These are phyloP conservation scores for Nephrotoma flavescens DNA, from an alignment of 2,888 invertebrate species.

Conservation along the genomic window DNA sequence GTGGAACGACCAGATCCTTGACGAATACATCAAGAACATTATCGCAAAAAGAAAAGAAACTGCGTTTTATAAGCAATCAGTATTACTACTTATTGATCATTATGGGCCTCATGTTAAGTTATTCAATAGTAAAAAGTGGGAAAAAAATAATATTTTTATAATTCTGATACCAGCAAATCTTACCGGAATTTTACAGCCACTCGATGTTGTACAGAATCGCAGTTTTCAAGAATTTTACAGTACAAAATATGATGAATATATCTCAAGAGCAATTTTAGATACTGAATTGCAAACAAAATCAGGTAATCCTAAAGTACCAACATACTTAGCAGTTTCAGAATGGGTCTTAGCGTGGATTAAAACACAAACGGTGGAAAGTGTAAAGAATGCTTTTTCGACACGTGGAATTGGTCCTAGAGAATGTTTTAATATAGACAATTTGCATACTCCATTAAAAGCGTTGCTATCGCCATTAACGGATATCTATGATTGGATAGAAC, in stretches of 20 bases:
- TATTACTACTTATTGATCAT: not conserved
- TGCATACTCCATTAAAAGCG: too few relatives aligned
- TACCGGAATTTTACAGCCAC: slow-evolving; percentile 2
- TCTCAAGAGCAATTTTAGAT: not conserved
- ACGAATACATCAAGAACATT: too few relatives aligned
- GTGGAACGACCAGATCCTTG: too few relatives aligned
- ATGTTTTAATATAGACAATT: not conserved
- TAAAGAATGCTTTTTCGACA: not conserved
- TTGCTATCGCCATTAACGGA: too few relatives aligned
- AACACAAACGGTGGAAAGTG: not conserved
- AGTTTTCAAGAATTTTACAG: slow-evolving; percentile 2
- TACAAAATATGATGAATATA: not conserved
- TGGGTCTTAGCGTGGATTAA: not conserved
- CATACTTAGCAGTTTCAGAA: too few relatives aligned
- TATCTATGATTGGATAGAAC: too few relatives aligned
- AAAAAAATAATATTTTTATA: slow-evolving; percentile 1
- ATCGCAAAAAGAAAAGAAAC: too few relatives aligned
- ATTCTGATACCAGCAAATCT: not conserved
- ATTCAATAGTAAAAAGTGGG: slow-evolving; percentile 2
- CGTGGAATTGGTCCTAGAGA: not conserved
- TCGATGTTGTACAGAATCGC: not conserved
- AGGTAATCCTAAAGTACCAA: not conserved
- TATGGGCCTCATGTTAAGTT: not conserved
- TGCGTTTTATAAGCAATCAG: not conserved
- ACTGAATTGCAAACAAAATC: slow-evolving; percentile 1